Base-by-base conservation (phyloP, 2,888 invertebrate species). In the Argyresthia albistria region DNA sequence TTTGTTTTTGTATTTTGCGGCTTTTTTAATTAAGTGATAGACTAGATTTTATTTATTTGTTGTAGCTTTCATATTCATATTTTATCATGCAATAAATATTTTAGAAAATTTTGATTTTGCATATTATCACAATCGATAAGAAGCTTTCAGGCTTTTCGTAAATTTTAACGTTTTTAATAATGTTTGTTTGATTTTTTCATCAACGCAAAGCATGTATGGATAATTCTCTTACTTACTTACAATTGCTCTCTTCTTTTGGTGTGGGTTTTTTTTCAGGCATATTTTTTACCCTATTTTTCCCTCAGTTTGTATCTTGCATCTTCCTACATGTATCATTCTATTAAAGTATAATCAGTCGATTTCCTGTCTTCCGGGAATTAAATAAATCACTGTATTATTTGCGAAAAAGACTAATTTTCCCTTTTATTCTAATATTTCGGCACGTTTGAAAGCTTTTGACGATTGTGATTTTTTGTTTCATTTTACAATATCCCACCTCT, bases 391-490 rank as follows among this genome's bases (percentile, higher is more conserved):
- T 25, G 25, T 25, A 4, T 25, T 25, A 25, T 25, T 25, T 6
- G 2, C 25, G 2, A 25, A 25, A 25, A 25, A 25, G 2, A 4
- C 25, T 25, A 6, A 25, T 25, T 6, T 25, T 25, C 25, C 25
- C 2, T 6, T 25, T 25, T 25, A 4, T 46, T 10, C n/a, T 11
- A 11, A 39, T 39, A 25, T 50, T 43, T 52, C 58, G 82, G 86
- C 86, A 87, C 86, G 87, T 87, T 84, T 87, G 87, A 87, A 87
- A 86, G 87, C 87, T 86, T 87, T 84, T 83, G 74, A 83, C 82
- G 86, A 86, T 86, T 87, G 87, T 86, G 87, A 86, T 83, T 80
- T 25, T 25, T 78, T 81, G 77, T 82, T 84, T 87, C 84, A 81
- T 79, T 83, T 84, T 73, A 65, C 65, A 65, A 61, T 63, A 61